Evolutionary conservation across 2,888 invertebrate genomes (phyloP).

Genomic region (Eupithecia centaureata): DNA sequence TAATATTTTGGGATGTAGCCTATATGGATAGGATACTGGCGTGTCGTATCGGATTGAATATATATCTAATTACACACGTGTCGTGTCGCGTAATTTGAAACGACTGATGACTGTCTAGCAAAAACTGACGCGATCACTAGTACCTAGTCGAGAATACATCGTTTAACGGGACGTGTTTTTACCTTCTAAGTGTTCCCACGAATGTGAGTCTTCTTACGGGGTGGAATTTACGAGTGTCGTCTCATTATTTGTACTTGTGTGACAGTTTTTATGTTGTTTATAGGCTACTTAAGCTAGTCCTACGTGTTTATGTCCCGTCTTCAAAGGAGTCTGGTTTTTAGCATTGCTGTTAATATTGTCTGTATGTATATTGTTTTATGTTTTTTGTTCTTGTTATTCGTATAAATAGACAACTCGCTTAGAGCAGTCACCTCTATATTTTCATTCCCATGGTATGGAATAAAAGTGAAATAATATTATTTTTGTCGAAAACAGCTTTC

Average conservation of each 20-base stretch:
- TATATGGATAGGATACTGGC: background rate
- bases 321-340: slow-evolving; percentile 7
- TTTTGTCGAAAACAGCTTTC: background rate
- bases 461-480: background rate
- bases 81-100: slow-evolving; percentile 34
- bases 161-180: slow-evolving; percentile 44
- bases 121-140: slow-evolving; percentile 33
- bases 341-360: background rate
- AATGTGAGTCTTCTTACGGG: slow-evolving; percentile 36
- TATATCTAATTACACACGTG: slow-evolving; percentile 12
- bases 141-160: slow-evolving; percentile 40
- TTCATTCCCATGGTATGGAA: background rate
- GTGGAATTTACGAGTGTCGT: slow-evolving; percentile 21
- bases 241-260: slow-evolving; percentile 24
- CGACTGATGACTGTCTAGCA: slow-evolving; percentile 16
- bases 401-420: background rate
- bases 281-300: slow-evolving; percentile 15
- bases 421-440: background rate
- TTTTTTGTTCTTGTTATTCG: background rate
- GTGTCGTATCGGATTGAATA: background rate
- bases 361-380: slow-evolving; percentile 6
- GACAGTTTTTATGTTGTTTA: slow-evolving; percentile 19
- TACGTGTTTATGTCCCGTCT: slow-evolving; percentile 14
- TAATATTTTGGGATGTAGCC: background rate
- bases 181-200: slow-evolving; percentile 39